Evolutionary conservation across 2,888 invertebrate genomes (phyloP), one percentile per base, ranked within the genome.

Genomic region (Torymus tubicola): DNA sequence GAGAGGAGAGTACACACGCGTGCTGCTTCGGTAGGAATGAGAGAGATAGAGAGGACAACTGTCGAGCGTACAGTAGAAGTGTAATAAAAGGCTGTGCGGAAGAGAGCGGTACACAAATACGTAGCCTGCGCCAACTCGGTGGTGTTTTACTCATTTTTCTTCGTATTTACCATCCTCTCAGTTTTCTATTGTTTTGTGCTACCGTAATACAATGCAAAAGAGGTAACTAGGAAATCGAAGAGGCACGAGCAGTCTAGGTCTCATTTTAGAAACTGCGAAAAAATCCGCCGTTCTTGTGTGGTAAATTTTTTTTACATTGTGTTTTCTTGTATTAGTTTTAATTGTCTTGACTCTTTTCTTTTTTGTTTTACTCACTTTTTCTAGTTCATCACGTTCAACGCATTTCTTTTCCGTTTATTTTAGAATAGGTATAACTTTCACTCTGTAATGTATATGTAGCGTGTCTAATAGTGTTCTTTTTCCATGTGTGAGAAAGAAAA

Each of bases 391-490:
- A 69, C 57, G 42, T 73, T 67, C 68, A 53, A 50, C 4, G 31
- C 31, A 31, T 70, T 77, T 70, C 63, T 42, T 78, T 78, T 73
- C 58, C 16, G 21, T 24, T 63, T 42, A 70, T 71, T 65, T 55
- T 12, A 18, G 12, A 21, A 21, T 21, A 21, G 21, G 21, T 21
- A 64, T 18, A 71, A 60, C 42, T 67, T 78, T 57, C 50, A 53
- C 57, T 10, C 21, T 50, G n/a, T 31, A 60, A 21, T 76, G 52
- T 55, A 24, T 65, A 24, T 10, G 67, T 57, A 67, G 18, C 4
- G 31, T 31, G 4, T 31, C 31, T 31, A 5, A 31, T 31, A 31
- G 31, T 21, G 11, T 0, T 55, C 53, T 50, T 18, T 69, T 8
- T 63, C 11, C 55, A 14, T 63, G 24, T 71, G 18, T 21, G 16